phyloP scores from a whole-genome alignment of 2,797 vertebrate species.

The Cryptoblepharus egeriae region DNA sequence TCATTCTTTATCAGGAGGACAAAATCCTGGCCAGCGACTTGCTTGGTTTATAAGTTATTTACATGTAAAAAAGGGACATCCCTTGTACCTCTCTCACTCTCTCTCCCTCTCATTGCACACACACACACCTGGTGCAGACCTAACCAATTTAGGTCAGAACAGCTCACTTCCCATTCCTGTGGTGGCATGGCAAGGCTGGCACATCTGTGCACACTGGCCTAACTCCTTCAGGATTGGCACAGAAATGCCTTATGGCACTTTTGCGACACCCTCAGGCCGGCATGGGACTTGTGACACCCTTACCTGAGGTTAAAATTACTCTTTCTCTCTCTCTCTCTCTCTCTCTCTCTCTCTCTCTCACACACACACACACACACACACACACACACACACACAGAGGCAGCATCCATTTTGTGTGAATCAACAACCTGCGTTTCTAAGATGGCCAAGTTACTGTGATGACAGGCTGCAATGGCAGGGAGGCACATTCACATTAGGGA shows the following conservation, averaged over 20 bases:
- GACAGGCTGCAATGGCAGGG: background rate
- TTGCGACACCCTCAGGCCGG: too few species aligned
- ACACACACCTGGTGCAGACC: too few species aligned
- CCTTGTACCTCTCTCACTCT: accelerated
- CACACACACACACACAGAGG: background rate
- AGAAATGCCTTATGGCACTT: too few species aligned
- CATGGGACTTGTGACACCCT: too few species aligned
- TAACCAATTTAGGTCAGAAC: too few species aligned
- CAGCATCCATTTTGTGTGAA: background rate
- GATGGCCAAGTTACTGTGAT: background rate
- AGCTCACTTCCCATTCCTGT: too few species aligned
- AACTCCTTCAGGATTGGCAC: too few species aligned
- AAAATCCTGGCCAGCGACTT: background rate
- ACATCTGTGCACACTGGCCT: too few species aligned
- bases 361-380: background rate
- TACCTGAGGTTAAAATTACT: too few species aligned
- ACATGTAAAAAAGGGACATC: background rate
- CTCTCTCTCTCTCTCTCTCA: background rate
- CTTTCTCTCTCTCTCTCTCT: background rate
- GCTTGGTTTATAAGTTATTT: conserved; percentile 3
- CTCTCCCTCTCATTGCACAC: too few species aligned
- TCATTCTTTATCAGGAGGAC: conserved; percentile 2
- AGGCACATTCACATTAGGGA: background rate
- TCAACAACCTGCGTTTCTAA: background rate
- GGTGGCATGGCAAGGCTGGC: too few species aligned